Evolutionary conservation across 2,888 invertebrate species (phyloP), one percentile per base, ranked within the genome.

Genomic region (Trichopoda pennipes): DNA sequence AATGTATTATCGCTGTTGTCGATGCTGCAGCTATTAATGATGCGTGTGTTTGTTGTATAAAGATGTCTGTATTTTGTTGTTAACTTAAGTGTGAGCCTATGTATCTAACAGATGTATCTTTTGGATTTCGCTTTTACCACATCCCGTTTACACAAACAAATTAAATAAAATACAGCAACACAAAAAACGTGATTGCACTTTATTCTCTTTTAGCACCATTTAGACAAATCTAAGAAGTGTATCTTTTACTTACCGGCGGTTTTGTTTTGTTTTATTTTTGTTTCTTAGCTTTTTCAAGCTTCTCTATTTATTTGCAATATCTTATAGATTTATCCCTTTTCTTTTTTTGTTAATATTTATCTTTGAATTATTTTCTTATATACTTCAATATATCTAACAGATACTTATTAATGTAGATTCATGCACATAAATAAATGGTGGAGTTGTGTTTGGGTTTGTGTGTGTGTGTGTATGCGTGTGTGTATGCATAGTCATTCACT

Each of bases 41-140:
- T 64, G 58, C 53, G 38, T 51, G 66, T 73, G 38, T 58, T 38
- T 66, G 64, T 79, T 51, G 35, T 75, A 63, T 53, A 21, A 56
- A 69, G 66, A 79, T 72, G 66, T 73, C 64, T 78, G 51, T 72
- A 28, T 68, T 53, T 53, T 64, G 35, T 47, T 66, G 74, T 66
- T n/a, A n/a, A 53, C 51, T 60, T 16, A 77, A 58, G 77, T 78
- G 77, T 78, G 70, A 78, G 70, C 38, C 58, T 56, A 68, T 66
- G 69, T 84, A 84, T 83, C 84, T 83, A 76, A 70, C 60, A 84
- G 83, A 84, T 84, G 81, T 81, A 84, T 83, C 81, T 80, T 28
- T 80, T 58, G 51, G 42, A 61, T 51, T 53, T 21, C 14, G 16
- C 32, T 51, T n/a, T 9, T 53, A n/a, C 17, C 12, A 53, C 51